phyloP scores from a whole-genome alignment of 92 coral and sea anemone genomes.

The Epizoanthus stellaris region DNA sequence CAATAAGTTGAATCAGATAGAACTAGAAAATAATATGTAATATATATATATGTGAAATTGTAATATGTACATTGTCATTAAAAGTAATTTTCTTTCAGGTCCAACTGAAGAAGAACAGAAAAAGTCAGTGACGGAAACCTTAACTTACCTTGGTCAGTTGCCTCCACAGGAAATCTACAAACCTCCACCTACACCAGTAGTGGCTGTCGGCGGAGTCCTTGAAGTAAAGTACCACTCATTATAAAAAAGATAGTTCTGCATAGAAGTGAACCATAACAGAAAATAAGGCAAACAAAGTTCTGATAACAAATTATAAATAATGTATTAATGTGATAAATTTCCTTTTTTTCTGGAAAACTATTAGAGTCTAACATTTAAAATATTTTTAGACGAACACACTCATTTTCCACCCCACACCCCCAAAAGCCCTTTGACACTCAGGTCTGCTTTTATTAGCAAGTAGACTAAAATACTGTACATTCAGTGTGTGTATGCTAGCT shows the following conservation, averaged over 20 bases:
- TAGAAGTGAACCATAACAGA: too few relatives aligned
- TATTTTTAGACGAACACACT: too few relatives aligned
- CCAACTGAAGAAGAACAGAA: constrained; percentile 67
- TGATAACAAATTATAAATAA: too few relatives aligned
- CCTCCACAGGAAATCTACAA: constrained; percentile 66
- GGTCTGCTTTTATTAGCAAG: too few relatives aligned
- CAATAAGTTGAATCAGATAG: neutral
- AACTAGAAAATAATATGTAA: neutral
- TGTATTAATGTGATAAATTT: too few relatives aligned
- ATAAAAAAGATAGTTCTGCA: neutral
- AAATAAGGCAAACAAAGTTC: too few relatives aligned
- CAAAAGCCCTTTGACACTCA: too few relatives aligned
- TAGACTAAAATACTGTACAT: too few relatives aligned
- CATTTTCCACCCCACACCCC: too few relatives aligned
- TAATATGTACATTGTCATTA: neutral
- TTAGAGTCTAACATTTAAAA: too few relatives aligned
- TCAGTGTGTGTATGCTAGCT: too few relatives aligned
- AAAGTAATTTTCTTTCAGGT: constrained; percentile 33
- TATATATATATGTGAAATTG: neutral
- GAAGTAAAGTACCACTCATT: constrained; percentile 35
- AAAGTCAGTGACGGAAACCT: constrained; percentile 54
- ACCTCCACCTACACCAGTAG: constrained; percentile 66
- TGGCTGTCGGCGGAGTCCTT: neutral
- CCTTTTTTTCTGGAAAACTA: too few relatives aligned
- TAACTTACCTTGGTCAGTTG: constrained; percentile 56